Evolutionary conservation across 2,888 invertebrate species (phyloP).

Genomic region (Aspidiotus destructor): DNA sequence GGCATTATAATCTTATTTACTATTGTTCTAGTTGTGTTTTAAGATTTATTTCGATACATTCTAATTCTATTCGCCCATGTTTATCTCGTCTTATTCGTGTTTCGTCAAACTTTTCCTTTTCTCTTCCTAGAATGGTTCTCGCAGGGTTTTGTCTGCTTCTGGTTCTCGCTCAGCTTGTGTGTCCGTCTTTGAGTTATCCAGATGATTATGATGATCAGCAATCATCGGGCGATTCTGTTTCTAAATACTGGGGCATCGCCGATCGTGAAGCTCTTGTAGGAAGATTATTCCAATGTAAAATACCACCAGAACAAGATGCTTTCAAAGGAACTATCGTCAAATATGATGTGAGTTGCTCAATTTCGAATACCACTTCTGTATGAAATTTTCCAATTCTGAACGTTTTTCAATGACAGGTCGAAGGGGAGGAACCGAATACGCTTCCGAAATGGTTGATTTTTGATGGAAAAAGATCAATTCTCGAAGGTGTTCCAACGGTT

Average conservation of each 20-base stretch:
- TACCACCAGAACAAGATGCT: constrained; percentile 54
- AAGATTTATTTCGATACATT: too few relatives aligned
- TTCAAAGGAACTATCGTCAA: constrained; percentile 56
- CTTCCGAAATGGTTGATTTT: constrained; percentile 62
- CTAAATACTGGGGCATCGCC: constrained; percentile 47
- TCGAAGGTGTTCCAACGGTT: constrained; percentile 63
- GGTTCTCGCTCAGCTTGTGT: background rate
- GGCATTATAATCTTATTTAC: too few relatives aligned
- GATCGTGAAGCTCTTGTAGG: constrained; percentile 61
- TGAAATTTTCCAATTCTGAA: background rate
- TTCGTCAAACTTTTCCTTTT: too few relatives aligned
- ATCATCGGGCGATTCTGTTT: constrained; percentile 39
- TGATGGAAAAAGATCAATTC: constrained; percentile 56
- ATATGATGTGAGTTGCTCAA: constrained; percentile 53
- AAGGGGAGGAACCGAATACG: constrained; percentile 41
- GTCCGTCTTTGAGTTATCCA: background rate
- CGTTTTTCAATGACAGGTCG: constrained; percentile 41
- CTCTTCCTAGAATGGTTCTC: too few relatives aligned
- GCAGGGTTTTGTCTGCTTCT: background rate
- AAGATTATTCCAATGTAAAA: constrained; percentile 59
- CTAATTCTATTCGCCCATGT: too few relatives aligned
- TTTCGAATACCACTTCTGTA: background rate
- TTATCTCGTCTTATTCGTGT: too few relatives aligned
- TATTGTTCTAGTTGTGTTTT: too few relatives aligned
- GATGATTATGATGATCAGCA: constrained; percentile 15